These are phyloP conservation scores for Rallus limicola DNA, from an alignment of 2,113 vertebrate species.

Conservation along the genomic window DNA sequence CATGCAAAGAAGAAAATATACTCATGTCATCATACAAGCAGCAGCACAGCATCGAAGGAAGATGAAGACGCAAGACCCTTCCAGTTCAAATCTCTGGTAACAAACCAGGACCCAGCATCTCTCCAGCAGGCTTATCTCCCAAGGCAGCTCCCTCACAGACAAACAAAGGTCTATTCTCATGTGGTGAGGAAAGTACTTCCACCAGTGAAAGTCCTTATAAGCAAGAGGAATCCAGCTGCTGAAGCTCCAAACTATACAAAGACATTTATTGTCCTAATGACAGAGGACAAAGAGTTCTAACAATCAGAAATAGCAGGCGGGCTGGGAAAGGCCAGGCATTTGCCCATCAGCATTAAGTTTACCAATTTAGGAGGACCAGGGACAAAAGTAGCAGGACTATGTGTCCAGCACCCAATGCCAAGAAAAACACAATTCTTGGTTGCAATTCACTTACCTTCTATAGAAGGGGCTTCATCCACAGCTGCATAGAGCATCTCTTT, in stretches of 20 bases:
- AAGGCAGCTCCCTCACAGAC: not conserved
- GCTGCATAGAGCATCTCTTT: conserved; percentile 98
- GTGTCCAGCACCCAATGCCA: not conserved
- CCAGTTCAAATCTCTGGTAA: not conserved
- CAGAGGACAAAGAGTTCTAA: conserved; percentile 33
- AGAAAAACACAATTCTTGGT: not conserved
- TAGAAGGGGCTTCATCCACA: conserved; percentile 97
- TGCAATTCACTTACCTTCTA: conserved; percentile 90
- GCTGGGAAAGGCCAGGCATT: not conserved
- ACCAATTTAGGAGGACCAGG: conserved; percentile 34
- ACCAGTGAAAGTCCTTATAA: conserved; percentile 58
- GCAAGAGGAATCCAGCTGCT: conserved; percentile 53
- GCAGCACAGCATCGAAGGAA: not conserved
- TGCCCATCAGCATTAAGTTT: conserved; percentile 37
- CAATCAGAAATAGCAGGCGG: conserved; percentile 33
- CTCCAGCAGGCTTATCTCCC: not conserved
- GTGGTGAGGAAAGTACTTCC: not conserved
- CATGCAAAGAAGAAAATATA: conserved; percentile 1
- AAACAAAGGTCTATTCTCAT: conserved; percentile 42
- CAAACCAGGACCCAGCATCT: not conserved
- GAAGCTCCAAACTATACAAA: conserved; percentile 24
- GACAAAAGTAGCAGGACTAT: not conserved
- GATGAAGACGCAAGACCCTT: not conserved
- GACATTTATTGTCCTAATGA: conserved; percentile 24
- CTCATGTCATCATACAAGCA: not conserved